These are phyloP conservation scores for Amiota communis DNA, from an alignment of 2,888 invertebrate genomes.

Conservation along the genomic window DNA sequence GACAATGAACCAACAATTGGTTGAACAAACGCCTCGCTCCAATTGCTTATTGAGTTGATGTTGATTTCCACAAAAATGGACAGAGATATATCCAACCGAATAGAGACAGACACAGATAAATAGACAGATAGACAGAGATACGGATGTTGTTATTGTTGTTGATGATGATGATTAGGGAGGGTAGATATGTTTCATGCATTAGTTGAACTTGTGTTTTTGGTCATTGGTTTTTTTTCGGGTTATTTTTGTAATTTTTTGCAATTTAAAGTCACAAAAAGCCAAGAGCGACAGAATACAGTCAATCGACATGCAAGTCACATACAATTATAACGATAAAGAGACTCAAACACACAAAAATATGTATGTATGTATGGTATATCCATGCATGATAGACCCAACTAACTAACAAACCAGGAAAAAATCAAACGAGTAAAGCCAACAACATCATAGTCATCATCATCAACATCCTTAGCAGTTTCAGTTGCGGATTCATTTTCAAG, in stretches of 20 bases:
- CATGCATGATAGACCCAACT: not conserved
- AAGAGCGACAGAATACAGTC: slow-evolving; percentile 11
- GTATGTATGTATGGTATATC: no score
- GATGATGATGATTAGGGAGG: no score
- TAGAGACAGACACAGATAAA: not conserved
- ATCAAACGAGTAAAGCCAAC: not conserved
- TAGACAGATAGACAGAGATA: not conserved
- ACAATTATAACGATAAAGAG: slow-evolving; percentile 19
- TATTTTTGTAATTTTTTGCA: slow-evolving; percentile 26
- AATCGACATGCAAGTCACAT: slow-evolving; percentile 23
- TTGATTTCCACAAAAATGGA: slow-evolving; percentile 20
- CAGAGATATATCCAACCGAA: not conserved
- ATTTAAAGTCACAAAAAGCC: slow-evolving; percentile 23
- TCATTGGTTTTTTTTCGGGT: not conserved
- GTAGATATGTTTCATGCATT: not conserved
- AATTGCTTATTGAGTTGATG: slow-evolving; percentile 26
- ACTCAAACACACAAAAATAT: no score
- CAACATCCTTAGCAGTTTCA: not conserved
- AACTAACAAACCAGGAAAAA: slow-evolving; percentile 4
- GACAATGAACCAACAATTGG: not conserved
- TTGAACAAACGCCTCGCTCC: slow-evolving; percentile 11
- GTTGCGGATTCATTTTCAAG: no score
- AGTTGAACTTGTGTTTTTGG: slow-evolving; percentile 11
- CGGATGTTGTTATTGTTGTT: no score
- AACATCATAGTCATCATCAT: slow-evolving; percentile 20